Conservation (phyloP, 2,888 invertebrate genomes). For the Dasypolia templi region DNA sequence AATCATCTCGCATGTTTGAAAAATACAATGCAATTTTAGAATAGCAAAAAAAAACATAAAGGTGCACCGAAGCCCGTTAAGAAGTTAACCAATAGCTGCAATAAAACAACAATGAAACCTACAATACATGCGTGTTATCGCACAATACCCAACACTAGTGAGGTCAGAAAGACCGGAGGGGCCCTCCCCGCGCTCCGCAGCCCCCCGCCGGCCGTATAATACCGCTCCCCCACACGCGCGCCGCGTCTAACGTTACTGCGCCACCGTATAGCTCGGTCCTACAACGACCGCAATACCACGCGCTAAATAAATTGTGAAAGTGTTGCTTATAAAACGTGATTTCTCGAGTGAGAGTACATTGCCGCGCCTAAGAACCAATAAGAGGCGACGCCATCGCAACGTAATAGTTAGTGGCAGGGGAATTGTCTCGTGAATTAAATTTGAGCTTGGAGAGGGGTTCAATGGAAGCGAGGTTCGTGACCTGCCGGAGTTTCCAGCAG, state of each 20-base stretch:
- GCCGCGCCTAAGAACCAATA: conserved; percentile 69
- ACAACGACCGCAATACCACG: conserved; percentile 79
- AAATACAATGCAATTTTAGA: conserved; percentile 11
- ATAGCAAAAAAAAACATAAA: conserved; percentile 29
- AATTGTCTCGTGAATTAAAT: conserved; percentile 82
- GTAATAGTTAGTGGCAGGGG: conserved; percentile 78
- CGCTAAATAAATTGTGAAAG: conserved; percentile 88
- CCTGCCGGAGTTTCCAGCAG: conserved; percentile 90
- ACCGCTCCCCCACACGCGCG: conserved; percentile 82
- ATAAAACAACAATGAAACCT: conserved; percentile 59
- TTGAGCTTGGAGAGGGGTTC: conserved; percentile 85
- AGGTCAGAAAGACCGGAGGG: conserved; percentile 78
- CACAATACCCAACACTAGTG: conserved; percentile 79
- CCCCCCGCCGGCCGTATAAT: conserved; percentile 79
- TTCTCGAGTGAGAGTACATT: conserved; percentile 87
- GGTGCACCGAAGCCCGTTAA: conserved; percentile 38
- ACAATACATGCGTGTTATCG: conserved; percentile 65
- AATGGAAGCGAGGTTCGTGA: conserved; percentile 91
- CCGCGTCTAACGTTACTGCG: conserved; percentile 86
- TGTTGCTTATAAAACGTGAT: conserved; percentile 84
- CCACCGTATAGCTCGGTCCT: conserved; percentile 81
- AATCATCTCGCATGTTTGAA: conserved; percentile 6
- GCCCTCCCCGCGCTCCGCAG: conserved; percentile 64
- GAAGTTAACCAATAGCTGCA: conserved; percentile 50
- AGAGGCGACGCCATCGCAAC: conserved; percentile 69